These are phyloP conservation scores for Cyanistes caeruleus DNA, from an alignment of 2,113 vertebrate species.

Conservation along the genomic window DNA sequence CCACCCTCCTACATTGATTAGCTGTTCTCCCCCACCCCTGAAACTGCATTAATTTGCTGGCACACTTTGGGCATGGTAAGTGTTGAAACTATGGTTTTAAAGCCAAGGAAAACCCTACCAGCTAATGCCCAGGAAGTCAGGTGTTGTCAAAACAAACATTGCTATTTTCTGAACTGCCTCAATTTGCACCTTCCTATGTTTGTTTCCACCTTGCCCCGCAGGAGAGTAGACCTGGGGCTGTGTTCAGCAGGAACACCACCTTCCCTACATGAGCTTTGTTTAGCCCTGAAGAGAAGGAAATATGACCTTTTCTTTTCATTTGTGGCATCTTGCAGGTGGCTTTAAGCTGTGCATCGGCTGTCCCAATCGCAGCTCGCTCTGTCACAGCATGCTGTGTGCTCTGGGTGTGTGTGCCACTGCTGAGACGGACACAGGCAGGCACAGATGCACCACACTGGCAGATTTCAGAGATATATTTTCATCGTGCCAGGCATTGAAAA, in stretches of 20 bases:
- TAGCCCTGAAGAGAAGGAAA: neutral
- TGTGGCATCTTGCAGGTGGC: neutral
- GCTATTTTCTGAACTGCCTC: neutral
- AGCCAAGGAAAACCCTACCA: neutral
- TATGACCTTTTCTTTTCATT: neutral
- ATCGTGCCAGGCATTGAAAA: neutral
- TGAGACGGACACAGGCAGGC: neutral
- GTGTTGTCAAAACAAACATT: constrained; percentile 27
- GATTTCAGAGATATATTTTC: neutral
- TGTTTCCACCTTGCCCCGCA: neutral
- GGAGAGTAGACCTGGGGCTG: neutral
- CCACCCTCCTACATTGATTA: neutral
- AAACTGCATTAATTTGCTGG: neutral
- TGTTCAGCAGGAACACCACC: neutral
- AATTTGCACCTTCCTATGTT: neutral
- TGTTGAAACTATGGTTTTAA: neutral
- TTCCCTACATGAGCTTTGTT: neutral
- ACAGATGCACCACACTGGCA: neutral
- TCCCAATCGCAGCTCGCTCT: too few relatives aligned
- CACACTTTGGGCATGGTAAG: neutral
- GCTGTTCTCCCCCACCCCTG: neutral
- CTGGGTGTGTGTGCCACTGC: neutral
- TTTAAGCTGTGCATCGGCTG: neutral
- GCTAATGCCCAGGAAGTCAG: neutral
- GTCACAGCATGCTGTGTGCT: accelerated